These are phyloP conservation scores for Saccostrea glomerata DNA, from an alignment of 1,140 invertebrate species.

Conservation along the genomic window DNA sequence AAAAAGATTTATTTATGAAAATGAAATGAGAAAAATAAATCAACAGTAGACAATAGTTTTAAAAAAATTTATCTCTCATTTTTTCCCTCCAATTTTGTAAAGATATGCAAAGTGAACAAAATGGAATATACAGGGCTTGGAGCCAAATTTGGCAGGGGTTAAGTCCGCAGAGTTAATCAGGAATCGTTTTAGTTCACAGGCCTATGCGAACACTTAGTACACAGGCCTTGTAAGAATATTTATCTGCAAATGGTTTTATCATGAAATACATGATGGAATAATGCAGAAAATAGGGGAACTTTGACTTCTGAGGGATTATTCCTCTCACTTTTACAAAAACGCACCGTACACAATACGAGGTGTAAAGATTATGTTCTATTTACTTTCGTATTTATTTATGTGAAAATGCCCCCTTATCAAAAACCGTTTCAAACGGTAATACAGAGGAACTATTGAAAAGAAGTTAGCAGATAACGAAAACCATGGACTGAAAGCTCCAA, in stretches of 20 bases:
- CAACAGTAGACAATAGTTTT: neutral
- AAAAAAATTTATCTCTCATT: neutral
- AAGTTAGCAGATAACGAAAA: slow-evolving; percentile 14
- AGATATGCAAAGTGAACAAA: neutral
- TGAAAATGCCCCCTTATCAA: slow-evolving; percentile 24
- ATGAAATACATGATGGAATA: slow-evolving; percentile 29
- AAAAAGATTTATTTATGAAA: neutral
- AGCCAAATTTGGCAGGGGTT: neutral
- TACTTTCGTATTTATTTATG: slow-evolving; percentile 32
- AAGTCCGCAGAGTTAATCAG: neutral
- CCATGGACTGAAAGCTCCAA: neutral
- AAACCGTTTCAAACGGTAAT: slow-evolving; percentile 5
- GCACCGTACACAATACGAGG: neutral
- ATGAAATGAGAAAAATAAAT: neutral
- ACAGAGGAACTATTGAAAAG: slow-evolving; percentile 23
- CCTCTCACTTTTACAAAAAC: slow-evolving; percentile 23
- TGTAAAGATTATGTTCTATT: slow-evolving; percentile 28
- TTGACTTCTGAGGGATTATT: slow-evolving; percentile 7
- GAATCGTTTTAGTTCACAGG: slow-evolving; percentile 15
- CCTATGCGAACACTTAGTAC: slow-evolving; percentile 19
- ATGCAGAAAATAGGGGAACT: slow-evolving; percentile 36
- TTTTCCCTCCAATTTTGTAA: neutral
- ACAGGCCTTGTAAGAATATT: slow-evolving; percentile 6
- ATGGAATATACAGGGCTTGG: neutral
- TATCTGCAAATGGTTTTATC: slow-evolving; percentile 29